Percentiles rank a stretch among this genome's conserved stretches.
phyloP scores from a whole-genome alignment of 2,888 invertebrate species.

The Yponomeuta malinellus region DNA sequence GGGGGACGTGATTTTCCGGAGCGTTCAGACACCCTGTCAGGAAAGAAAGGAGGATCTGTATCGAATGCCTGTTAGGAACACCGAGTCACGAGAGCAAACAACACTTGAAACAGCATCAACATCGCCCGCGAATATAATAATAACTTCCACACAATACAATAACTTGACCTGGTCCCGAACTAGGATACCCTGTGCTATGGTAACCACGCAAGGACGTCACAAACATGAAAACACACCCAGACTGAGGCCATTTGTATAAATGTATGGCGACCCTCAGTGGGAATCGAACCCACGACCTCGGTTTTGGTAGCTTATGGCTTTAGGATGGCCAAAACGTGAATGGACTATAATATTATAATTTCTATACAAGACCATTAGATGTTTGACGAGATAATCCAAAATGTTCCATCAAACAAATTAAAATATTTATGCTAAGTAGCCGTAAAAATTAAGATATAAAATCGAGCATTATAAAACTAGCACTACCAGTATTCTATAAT shows the following conservation, averaged over 20 bases:
- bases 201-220: no score
- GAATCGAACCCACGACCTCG: no score
- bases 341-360: background rate
- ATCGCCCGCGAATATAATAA: conserved; percentile 16
- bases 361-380: conserved; percentile 10
- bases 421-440: conserved; percentile 15
- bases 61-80: background rate
- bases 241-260: no score
- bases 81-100: background rate
- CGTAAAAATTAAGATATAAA: conserved; percentile 20
- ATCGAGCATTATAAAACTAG: conserved; percentile 22
- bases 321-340: background rate
- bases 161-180: no score
- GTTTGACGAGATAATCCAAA: conserved; percentile 9
- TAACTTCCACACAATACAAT: no score
- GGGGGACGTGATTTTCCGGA: conserved; percentile 40
- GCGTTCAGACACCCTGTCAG: background rate
- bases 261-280: no score
- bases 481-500: conserved; percentile 20
- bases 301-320: background rate
- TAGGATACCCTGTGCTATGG: no score
- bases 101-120: conserved; percentile 15
- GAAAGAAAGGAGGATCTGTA: background rate
- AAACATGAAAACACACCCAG: no score
- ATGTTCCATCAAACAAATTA: conserved; percentile 10